These are phyloP conservation scores for Monochamus alternatus DNA, from an alignment of 2,888 invertebrate genomes.

Conservation along the genomic window DNA sequence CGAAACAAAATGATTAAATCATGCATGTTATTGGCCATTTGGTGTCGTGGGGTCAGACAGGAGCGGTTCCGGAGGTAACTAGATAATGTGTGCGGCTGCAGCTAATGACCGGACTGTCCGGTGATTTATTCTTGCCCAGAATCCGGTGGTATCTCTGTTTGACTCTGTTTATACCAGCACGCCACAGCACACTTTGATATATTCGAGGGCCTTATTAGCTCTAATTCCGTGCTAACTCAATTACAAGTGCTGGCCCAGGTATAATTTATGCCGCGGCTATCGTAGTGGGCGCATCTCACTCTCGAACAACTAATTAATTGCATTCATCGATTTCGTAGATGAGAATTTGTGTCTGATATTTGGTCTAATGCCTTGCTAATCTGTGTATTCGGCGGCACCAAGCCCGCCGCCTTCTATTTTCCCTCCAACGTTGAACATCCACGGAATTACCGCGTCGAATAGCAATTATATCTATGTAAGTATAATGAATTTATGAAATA, in stretches of 20 bases:
- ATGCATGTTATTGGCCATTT: constrained; percentile 58
- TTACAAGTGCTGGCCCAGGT: constrained; percentile 64
- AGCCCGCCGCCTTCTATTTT: too few relatives aligned
- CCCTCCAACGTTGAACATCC: too few relatives aligned
- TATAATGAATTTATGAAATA: too few relatives aligned
- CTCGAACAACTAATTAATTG: constrained; percentile 37
- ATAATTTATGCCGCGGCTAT: constrained; percentile 56
- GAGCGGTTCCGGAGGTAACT: constrained; percentile 65
- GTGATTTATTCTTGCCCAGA: constrained; percentile 69
- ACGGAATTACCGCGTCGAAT: too few relatives aligned
- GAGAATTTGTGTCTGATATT: constrained; percentile 34
- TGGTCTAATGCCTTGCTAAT: constrained; percentile 9
- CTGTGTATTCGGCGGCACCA: too few relatives aligned
- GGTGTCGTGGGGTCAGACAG: constrained; percentile 45
- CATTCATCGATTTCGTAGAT: constrained; percentile 37
- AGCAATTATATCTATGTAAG: too few relatives aligned
- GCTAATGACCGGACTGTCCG: constrained; percentile 71
- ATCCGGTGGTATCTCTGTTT: constrained; percentile 66
- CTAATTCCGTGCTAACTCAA: constrained; percentile 68
- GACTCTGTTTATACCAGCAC: constrained; percentile 63
- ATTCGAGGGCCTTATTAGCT: constrained; percentile 68
- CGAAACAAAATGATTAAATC: constrained; percentile 61
- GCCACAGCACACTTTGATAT: constrained; percentile 66
- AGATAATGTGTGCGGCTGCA: constrained; percentile 69
- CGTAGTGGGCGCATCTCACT: constrained; percentile 9